A percentile compares a stretch with the other conserved stretches of the same genome.
Conservation (phyloP, 1,140 invertebrate species). For the Musca domestica region DNA sequence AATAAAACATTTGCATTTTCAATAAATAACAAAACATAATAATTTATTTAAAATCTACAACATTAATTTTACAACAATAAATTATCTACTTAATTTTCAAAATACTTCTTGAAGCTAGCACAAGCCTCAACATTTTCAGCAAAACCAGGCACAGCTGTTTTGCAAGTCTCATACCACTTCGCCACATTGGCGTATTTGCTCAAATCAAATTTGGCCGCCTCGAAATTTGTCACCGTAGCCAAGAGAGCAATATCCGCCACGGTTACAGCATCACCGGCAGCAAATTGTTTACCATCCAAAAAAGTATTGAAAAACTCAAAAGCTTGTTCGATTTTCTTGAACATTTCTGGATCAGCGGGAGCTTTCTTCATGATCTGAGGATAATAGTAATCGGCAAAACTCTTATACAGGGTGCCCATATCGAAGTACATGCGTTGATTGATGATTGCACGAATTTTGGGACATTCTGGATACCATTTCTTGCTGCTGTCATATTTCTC, state of each 20-base stretch:
- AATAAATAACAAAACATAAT: too few species aligned
- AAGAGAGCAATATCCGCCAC: constrained; percentile 69
- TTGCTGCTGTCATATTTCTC: constrained; percentile 69
- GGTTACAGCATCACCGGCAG: constrained; percentile 68
- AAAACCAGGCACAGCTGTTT: constrained; percentile 68
- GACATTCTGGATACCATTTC: constrained; percentile 68
- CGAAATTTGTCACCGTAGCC: constrained; percentile 64
- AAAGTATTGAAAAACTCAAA: constrained; percentile 68
- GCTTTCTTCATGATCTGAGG: constrained; percentile 65
- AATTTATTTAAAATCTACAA: too few species aligned
- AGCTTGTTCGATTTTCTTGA: constrained; percentile 63
- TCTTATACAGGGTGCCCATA: constrained; percentile 64
- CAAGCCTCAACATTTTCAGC: constrained; percentile 66
- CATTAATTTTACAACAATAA: neutral
- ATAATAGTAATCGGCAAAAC: constrained; percentile 67
- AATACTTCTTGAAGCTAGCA: constrained; percentile 57
- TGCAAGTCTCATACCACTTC: constrained; percentile 70
- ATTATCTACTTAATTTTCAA: constrained; percentile 18
- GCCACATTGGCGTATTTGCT: constrained; percentile 67
- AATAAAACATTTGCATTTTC: too few species aligned
- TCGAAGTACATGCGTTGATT: constrained; percentile 76
- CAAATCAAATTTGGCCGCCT: constrained; percentile 67
- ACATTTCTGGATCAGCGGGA: constrained; percentile 64
- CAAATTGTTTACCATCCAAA: constrained; percentile 64
- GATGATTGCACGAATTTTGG: constrained; percentile 66